Evolutionary conservation across 1,140 invertebrate genomes (phyloP).

Genomic region (Agrypnia vestita): DNA sequence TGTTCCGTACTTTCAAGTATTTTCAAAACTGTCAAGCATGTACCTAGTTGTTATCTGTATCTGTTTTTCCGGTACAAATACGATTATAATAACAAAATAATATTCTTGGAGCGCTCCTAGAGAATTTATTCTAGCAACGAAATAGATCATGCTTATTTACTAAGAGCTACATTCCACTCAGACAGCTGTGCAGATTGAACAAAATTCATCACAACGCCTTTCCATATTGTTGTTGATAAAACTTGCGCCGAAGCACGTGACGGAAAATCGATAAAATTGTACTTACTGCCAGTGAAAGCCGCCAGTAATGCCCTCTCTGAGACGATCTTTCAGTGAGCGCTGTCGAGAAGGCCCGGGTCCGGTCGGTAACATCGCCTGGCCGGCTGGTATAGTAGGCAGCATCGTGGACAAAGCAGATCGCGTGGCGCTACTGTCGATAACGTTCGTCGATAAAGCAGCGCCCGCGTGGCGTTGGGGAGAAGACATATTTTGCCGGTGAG

Average conservation of each 20-base stretch:
- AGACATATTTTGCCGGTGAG: constrained; percentile 40
- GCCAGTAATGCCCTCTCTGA: constrained; percentile 83
- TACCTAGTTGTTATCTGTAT: no score
- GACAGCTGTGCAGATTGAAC: constrained; percentile 15
- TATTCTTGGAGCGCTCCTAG: no score
- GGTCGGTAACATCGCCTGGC: constrained; percentile 67
- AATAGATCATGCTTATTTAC: no score
- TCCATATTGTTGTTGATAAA: constrained; percentile 13
- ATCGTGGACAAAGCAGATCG: constrained; percentile 58
- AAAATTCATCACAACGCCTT: constrained; percentile 20
- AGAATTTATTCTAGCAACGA: no score
- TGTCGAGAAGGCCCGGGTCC: constrained; percentile 78
- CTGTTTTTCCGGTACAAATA: no score
- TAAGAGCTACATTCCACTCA: neutral
- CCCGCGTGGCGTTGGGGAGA: constrained; percentile 43
- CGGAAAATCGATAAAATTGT: constrained; percentile 57
- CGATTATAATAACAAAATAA: no score
- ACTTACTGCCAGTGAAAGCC: constrained; percentile 87
- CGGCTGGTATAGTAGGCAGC: constrained; percentile 55
- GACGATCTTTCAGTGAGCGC: constrained; percentile 80
- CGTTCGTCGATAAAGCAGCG: constrained; percentile 59
- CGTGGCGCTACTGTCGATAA: constrained; percentile 25
- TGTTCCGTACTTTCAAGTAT: no score
- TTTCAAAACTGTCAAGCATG: no score
- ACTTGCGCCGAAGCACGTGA: constrained; percentile 9